Evolutionary conservation across 2,888 invertebrate species (phyloP), one percentile per base, ranked within the genome.

Genomic region (Trachelus stipa): DNA sequence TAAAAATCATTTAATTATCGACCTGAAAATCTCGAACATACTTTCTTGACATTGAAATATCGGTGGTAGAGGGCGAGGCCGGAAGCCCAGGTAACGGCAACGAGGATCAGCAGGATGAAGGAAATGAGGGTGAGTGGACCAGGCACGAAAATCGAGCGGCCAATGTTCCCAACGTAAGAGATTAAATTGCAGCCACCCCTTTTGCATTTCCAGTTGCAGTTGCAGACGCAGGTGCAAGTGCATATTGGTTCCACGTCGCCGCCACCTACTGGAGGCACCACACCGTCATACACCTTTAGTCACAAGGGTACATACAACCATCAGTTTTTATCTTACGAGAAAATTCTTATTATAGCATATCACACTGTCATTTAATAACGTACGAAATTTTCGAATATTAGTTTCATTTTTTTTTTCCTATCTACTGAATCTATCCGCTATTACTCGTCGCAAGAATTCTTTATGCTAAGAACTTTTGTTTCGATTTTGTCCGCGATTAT

Each of bases 251-350:
- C 78, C 76, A 78, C 74, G 79, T 79, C 79, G 76, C 79, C 81
- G 79, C 79, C 81, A 87, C 85, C 87, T 86, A 85, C 84, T 81
- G 85, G 84, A 87, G 79, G 83, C 84, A 85, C 82, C 86, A 85
- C 81, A 86, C 83, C 83, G 87, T 87, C 86, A 87, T 85, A 86
- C 84, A 86, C 87, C 87, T 87, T 87, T 80, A 81, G 77, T 85
- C 81, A 82, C 75, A 83, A 81, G 79, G 82, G 76, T 68, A 79
- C 79, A 79, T 34, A 73, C 40, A 73, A 76, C 76, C 69, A 79
- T 79, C 79, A 79, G 79, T 79, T n/a, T 78, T 76, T 31, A 71
- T 56, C 73, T 78, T 68, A 73, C 31, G 81, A 71, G 6, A 23
- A 56, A 56, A 56, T 56, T 56, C 6, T 56, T 56, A 56, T 56